phyloP scores from a whole-genome alignment of 2,888 invertebrate genomes.

The Mesorhabditis spiculigera region DNA sequence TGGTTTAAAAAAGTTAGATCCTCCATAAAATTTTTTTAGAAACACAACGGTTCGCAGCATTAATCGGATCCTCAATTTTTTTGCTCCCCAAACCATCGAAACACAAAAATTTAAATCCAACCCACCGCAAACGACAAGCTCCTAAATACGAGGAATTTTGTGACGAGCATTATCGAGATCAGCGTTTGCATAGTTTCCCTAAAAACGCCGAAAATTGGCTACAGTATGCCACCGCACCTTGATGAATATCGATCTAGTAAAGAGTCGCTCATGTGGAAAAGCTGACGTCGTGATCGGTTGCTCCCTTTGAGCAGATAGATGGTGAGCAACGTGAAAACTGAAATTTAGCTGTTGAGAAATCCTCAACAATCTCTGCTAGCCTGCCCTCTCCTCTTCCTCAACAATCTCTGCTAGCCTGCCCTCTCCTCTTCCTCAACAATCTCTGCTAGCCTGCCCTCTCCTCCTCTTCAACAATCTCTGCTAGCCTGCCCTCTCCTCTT shows the following conservation, averaged over 20 bases:
- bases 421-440: too few relatives aligned
- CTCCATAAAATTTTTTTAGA: too few relatives aligned
- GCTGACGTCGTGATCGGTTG: slow-evolving; percentile 40
- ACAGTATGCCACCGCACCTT: neutral
- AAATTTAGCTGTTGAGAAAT: slow-evolving; percentile 25
- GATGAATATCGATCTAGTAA: slow-evolving; percentile 42
- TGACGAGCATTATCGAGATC: slow-evolving; percentile 47
- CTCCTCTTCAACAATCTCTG: too few relatives aligned
- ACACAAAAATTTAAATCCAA: neutral
- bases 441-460: too few relatives aligned
- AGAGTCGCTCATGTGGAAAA: slow-evolving; percentile 49
- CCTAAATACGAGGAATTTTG: slow-evolving; percentile 46
- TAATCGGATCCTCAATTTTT: too few relatives aligned
- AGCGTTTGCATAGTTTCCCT: slow-evolving; percentile 49
- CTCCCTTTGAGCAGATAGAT: slow-evolving; percentile 45
- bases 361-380: slow-evolving; percentile 20
- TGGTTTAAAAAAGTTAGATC: too few relatives aligned
- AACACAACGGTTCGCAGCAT: too few relatives aligned
- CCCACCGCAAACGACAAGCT: slow-evolving; percentile 44
- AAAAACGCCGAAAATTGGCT: slow-evolving; percentile 9
- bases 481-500: too few relatives aligned
- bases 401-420: too few relatives aligned
- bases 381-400: too few relatives aligned
- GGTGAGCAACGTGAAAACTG: slow-evolving; percentile 38
- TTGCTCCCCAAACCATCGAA: too few relatives aligned